phyloP scores from a whole-genome alignment of 2,888 invertebrate genomes.

The Neoaliturus tenellus region DNA sequence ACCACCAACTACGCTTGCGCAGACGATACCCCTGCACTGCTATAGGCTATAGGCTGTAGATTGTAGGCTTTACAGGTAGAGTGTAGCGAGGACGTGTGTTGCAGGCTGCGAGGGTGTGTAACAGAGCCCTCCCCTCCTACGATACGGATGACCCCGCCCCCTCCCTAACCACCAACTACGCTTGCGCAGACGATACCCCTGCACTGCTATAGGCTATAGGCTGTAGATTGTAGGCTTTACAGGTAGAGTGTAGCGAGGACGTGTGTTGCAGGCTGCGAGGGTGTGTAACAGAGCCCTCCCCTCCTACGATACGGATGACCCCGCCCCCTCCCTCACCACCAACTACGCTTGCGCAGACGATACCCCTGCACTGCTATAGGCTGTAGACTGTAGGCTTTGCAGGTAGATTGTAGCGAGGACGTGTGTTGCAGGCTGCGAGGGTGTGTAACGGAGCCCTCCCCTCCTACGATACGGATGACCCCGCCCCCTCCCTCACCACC shows the following conservation, averaged over 20 bases:
- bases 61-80: too few species aligned
- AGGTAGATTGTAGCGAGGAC: not conserved
- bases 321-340: not conserved
- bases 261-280: not conserved
- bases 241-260: not conserved
- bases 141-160: not conserved
- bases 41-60: not conserved
- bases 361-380: too few species aligned
- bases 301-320: not conserved
- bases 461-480: not conserved
- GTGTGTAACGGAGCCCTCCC: constrained; percentile 34
- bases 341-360: not conserved
- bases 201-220: too few species aligned
- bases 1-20: not conserved
- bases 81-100: not conserved
- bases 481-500: not conserved
- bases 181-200: not conserved
- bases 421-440: not conserved
- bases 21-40: not conserved
- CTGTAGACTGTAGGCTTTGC: too few species aligned
- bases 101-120: constrained; percentile 28
- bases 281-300: constrained; percentile 31
- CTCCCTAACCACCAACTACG: not conserved
- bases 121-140: constrained; percentile 30
- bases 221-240: too few species aligned